Base-by-base conservation (phyloP, 2,797 vertebrate genomes). In the Atherinosoma microstoma region DNA sequence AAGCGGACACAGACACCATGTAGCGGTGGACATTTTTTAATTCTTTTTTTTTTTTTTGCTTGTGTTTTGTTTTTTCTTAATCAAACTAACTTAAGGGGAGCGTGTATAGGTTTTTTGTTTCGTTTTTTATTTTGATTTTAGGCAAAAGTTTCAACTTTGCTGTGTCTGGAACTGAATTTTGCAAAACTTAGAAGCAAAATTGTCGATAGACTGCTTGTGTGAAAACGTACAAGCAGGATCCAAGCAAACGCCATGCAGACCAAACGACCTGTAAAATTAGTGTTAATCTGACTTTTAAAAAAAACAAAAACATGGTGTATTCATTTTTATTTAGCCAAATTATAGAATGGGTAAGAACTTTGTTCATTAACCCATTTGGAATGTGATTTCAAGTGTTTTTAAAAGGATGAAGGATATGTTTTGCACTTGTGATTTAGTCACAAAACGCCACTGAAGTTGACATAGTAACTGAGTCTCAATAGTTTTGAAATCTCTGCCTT, bases 371-470 rank as follows among this genome's bases (percentile, higher is more conserved):
- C 60, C 81, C 42, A 45, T 70, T 49, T 42, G 78, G 82, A 90
- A 86, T 88, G 87, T 90, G 85, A 79, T 78, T 76, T 85, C 6
- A 64, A 64, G 36, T 58, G 32, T 78, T 45, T 45, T 62, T 53
- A 70, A 78, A 59, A 73, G 64, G 79, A 88, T 89, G 88, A 93
- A 93, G 89, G 86, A 90, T 79, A 51, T 64, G 63, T 80, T 76
- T 94, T 80, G 91, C 93, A 94, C 92, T 93, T 91, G 89, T 83
- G 80, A 80, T 73, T 82, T 68, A 49, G 38, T 88, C 82, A 83
- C 75, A 78, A 77, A 88, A 79, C 83, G 74, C 79, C 84, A 64
- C 79, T 84, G 79, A 77, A 79, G 67, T 75, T 67, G 51, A 47
- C 30, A 32, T 68, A 73, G 76, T 66, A 45, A 75, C 38, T 45